Evolutionary conservation across 1,140 invertebrate species (phyloP).

Genomic region (Drosophila ogumai): DNA sequence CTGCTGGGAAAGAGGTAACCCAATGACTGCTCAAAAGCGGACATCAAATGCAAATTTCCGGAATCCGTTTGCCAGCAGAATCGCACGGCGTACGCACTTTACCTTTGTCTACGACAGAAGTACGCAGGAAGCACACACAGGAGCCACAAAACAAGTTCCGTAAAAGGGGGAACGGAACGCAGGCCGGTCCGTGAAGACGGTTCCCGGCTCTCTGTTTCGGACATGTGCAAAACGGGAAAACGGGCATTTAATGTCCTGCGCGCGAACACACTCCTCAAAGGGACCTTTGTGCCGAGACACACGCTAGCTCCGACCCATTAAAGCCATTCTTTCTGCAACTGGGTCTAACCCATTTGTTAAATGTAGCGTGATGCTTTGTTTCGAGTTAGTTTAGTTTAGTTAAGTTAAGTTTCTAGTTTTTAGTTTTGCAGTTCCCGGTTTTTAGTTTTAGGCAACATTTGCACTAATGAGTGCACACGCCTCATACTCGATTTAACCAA

Average conservation of each 20-base stretch:
- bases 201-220: slow-evolving; percentile 67
- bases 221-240: slow-evolving; percentile 67
- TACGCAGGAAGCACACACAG: slow-evolving; percentile 3
- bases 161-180: slow-evolving; percentile 16
- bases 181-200: slow-evolving; percentile 29
- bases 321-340: slow-evolving; percentile 31
- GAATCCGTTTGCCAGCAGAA: slow-evolving; percentile 15
- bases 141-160: slow-evolving; percentile 31
- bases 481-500: slow-evolving; percentile 14
- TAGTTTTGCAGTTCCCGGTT: slow-evolving; percentile 49
- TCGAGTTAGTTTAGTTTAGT: slow-evolving; percentile 65
- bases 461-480: slow-evolving; percentile 76
- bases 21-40: slow-evolving; percentile 29
- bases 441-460: slow-evolving; percentile 62
- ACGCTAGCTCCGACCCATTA: slow-evolving; percentile 23
- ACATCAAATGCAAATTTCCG: slow-evolving; percentile 58
- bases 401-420: slow-evolving; percentile 66
- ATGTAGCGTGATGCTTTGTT: slow-evolving; percentile 77
- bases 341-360: slow-evolving; percentile 74
- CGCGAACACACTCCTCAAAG: slow-evolving; percentile 52
- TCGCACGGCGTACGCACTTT: slow-evolving; percentile 52
- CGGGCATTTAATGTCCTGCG: slow-evolving; percentile 70
- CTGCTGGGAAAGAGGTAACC: slow-evolving; percentile 4
- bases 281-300: slow-evolving; percentile 54
- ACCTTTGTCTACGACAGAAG: slow-evolving; percentile 62